These are phyloP conservation scores for Cassiopea xamachana DNA, from an alignment of 30 jellyfish, hydroid and myxozoan species.

Conservation along the genomic window DNA sequence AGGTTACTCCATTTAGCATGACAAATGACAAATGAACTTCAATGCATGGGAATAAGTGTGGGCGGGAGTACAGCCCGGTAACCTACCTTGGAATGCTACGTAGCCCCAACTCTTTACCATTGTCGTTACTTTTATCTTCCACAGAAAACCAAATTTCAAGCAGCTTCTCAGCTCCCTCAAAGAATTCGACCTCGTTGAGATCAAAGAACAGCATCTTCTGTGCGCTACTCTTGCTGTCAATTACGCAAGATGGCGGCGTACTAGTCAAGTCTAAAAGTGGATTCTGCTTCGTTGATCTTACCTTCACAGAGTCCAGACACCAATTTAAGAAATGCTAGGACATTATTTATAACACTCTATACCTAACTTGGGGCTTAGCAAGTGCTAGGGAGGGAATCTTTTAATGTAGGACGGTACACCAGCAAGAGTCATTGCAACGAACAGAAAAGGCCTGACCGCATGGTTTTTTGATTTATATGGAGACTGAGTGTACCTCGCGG, in stretches of 20 bases:
- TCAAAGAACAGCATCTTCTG: slow-evolving; percentile 58
- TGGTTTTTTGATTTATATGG: neutral
- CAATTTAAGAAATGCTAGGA: slow-evolving; percentile 80
- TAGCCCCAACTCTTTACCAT: slow-evolving; percentile 34
- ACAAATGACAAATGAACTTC: no score
- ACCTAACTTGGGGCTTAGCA: slow-evolving; percentile 61
- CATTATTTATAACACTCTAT: slow-evolving; percentile 68
- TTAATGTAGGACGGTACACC: slow-evolving; percentile 66
- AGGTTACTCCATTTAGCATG: neutral
- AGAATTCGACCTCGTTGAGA: slow-evolving; percentile 70
- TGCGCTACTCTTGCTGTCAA: neutral
- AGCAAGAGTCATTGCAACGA: slow-evolving; percentile 29
- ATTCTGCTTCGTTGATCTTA: slow-evolving; percentile 11
- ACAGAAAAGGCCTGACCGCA: neutral
- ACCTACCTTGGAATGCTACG: slow-evolving; percentile 85
- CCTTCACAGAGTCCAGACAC: slow-evolving; percentile 26
- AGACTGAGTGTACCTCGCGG: neutral
- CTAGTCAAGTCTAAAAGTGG: neutral
- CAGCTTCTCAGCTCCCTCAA: slow-evolving; percentile 97
- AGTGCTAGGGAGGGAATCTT: slow-evolving; percentile 92
- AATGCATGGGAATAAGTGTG: neutral
- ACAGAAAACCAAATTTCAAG: slow-evolving; percentile 86
- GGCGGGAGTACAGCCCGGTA: neutral
- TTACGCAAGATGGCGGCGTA: slow-evolving; percentile 54
- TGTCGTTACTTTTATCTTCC: neutral